Evolutionary conservation across 2,113 vertebrate genomes (phyloP), one percentile per base, ranked within the genome.

Genomic region (Myrmecophaga tridactyla): DNA sequence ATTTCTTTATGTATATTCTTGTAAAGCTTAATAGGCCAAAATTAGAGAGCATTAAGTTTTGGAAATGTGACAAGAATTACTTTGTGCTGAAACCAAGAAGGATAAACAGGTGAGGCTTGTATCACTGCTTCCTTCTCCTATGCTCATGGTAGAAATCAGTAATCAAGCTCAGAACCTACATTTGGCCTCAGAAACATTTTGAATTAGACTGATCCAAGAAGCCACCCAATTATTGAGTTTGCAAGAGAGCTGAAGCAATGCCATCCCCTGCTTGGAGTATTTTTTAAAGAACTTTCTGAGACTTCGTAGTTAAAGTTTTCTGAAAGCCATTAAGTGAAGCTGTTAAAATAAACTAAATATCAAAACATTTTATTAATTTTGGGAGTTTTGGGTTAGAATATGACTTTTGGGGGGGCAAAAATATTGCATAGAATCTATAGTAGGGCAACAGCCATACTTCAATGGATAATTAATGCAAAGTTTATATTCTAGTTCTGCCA

Each of bases 71-170:
- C 75, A 51, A 27, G 58, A 87, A 21, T 60, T 13, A 17, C 85
- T 31, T 7, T 23, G 13, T 8, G 34, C 7, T 21, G 20, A 81
- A 20, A 56, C 34, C 34, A 34, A 31, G 60, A 46, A 18, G 29
- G 58, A 29, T 69, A 36, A 43, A 43, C 51, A 53, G 14, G 51
- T 53, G 15, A 53, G 14, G 51, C 51, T 53, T 53, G 14, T 4
- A 65, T 31, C 34, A 2, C 31, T 5, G 8, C 39, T 7, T 10
- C 77, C 12, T 0, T 67, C 75, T 11, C n/a, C n/a, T 2, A 0
- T 21, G 21, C 18, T 34, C 6, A 0, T 1, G 1, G 2, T 14
- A 25, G 88, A 31, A 17, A 2, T 46, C 70, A 25, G 36, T 29
- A 41, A 3, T 78, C 81, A 25, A 8, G 58, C 73, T 51, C 70